Conservation (phyloP, 2,797 vertebrate genomes). For the Caiman crocodilus region DNA sequence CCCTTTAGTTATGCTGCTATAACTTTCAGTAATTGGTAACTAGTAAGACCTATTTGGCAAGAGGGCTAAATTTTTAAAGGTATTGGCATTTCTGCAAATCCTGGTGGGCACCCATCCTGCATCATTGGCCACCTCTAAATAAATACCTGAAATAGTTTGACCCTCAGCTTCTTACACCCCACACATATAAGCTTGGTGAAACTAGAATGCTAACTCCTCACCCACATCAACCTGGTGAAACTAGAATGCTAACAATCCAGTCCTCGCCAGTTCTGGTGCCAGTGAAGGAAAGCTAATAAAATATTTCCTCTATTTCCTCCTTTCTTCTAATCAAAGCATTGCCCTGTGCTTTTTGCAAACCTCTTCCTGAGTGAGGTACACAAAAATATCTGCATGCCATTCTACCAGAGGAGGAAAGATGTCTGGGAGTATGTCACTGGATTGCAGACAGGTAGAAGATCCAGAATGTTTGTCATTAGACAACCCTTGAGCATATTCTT, state of each 20-base stretch:
- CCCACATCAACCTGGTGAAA: neutral
- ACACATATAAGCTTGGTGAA: too few species aligned
- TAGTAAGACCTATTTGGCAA: neutral
- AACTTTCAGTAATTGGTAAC: neutral
- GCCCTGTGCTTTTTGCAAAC: neutral
- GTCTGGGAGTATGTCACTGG: constrained; percentile 25
- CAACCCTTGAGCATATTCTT: neutral
- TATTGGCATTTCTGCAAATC: neutral
- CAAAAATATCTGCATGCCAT: constrained; percentile 5
- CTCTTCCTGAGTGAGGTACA: neutral
- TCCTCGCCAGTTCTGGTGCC: neutral
- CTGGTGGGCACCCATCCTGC: neutral
- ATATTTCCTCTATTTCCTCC: constrained; percentile 16
- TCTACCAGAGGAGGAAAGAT: neutral
- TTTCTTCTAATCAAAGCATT: constrained; percentile 4
- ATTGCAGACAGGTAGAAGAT: constrained; percentile 5
- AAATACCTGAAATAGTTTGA: too few species aligned
- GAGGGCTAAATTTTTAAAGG: neutral
- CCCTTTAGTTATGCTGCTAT: neutral
- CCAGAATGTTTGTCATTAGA: neutral
- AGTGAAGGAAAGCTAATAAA: constrained; percentile 31
- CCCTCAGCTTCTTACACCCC: too few species aligned
- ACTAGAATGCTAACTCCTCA: neutral
- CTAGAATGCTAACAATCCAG: constrained; percentile 9
- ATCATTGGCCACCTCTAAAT: neutral